A percentile compares a stretch with the other conserved stretches of the same genome.
phyloP scores from a whole-genome alignment of 2,113 vertebrate genomes.

The Aptenodytes forsteri region DNA sequence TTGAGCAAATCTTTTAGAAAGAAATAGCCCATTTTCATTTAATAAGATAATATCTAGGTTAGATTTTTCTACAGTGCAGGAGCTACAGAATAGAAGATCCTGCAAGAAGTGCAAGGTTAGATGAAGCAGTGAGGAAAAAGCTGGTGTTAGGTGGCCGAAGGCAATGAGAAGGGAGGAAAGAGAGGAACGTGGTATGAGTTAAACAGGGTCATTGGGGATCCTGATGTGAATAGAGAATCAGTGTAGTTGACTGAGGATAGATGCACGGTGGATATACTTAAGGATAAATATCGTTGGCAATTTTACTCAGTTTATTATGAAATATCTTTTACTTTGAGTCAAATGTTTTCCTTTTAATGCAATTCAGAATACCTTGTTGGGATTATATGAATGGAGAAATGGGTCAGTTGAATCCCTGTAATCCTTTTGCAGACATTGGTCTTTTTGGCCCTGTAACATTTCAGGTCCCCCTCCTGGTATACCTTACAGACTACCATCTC shows the following conservation, averaged over 20 bases:
- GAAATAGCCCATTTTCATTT: not conserved
- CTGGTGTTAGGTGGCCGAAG: not conserved
- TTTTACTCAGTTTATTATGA: not conserved
- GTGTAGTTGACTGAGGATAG: not conserved
- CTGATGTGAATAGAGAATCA: not conserved
- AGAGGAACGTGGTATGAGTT: not conserved
- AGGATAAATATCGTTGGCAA: rapidly evolving
- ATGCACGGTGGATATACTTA: not conserved
- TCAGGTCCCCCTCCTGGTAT: not conserved
- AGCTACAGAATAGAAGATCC: not conserved
- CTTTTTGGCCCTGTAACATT: not conserved
- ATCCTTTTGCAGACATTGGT: not conserved
- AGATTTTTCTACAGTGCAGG: not conserved
- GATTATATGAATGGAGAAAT: not conserved
- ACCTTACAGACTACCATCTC: not conserved
- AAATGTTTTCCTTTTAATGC: not conserved
- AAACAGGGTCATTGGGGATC: not conserved
- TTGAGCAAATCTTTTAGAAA: not conserved
- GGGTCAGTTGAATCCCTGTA: not conserved
- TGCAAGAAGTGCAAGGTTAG: not conserved
- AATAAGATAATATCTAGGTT: not conserved
- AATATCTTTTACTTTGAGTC: not conserved
- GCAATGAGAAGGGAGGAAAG: not conserved
- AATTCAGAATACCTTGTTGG: not conserved
- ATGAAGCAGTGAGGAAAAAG: not conserved